Conservation (phyloP, 2,888 invertebrate genomes). For the Diarsia rubi region DNA sequence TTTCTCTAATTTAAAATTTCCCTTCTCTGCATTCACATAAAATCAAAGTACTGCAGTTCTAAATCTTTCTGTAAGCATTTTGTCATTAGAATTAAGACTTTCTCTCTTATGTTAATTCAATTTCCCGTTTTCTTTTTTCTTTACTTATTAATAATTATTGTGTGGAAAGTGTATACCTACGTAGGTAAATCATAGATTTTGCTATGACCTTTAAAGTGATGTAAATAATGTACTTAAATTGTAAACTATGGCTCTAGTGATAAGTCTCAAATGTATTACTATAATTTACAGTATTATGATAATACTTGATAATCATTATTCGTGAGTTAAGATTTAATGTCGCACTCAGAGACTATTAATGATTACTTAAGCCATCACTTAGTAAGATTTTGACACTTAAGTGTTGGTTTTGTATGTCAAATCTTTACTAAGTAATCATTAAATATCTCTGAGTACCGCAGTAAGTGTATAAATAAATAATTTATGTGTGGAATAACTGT, state of each 20-base stretch:
- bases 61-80: not conserved
- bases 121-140: not conserved
- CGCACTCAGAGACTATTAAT: no score
- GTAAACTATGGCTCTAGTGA: slow-evolving; percentile 49
- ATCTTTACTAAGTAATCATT: no score
- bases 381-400: no score
- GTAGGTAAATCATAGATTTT: slow-evolving; percentile 47
- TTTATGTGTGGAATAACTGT: not conserved
- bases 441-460: no score
- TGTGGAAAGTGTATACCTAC: slow-evolving; percentile 17
- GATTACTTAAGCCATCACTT: no score
- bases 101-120: not conserved
- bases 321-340: not conserved
- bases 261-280: slow-evolving; percentile 38
- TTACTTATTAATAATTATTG: not conserved
- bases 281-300: not conserved
- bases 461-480: not conserved
- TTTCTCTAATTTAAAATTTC: not conserved
- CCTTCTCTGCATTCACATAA: not conserved
- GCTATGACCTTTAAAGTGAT: slow-evolving; percentile 56
- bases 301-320: not conserved
- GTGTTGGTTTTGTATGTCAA: no score
- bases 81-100: not conserved
- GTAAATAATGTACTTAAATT: slow-evolving; percentile 71
- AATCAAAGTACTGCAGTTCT: not conserved